Conservation (phyloP, 64 coral and sea anemone species). For the Dendronephthya gigantea region DNA sequence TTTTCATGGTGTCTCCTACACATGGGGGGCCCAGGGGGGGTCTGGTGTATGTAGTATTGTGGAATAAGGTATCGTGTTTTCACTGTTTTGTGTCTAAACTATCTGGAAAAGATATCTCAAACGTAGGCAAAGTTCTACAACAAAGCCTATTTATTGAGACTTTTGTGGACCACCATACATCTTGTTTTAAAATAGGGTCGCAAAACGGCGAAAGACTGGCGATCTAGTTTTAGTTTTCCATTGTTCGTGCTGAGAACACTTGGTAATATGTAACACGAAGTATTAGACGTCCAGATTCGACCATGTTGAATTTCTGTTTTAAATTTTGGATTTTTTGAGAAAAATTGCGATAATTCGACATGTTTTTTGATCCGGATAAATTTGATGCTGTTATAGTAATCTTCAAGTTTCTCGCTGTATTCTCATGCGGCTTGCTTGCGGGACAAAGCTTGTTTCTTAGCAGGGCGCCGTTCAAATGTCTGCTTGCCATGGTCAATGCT, state of each 20-base stretch:
- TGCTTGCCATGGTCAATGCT: background rate
- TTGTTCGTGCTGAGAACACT: background rate
- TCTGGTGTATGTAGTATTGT: too few relatives aligned
- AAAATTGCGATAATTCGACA: background rate
- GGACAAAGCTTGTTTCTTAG: background rate
- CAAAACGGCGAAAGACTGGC: background rate
- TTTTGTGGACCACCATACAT: background rate
- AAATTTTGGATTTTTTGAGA: background rate
- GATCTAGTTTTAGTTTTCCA: too few relatives aligned
- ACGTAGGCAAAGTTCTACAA: too few relatives aligned
- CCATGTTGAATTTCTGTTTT: background rate
- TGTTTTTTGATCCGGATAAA: background rate
- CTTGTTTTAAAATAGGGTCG: background rate
- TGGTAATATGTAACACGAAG: background rate
- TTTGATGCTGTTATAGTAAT: background rate
- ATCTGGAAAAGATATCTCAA: too few relatives aligned
- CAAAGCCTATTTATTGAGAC: too few relatives aligned
- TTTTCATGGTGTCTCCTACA: background rate
- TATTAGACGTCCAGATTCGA: background rate
- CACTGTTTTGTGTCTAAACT: too few relatives aligned
- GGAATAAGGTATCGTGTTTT: too few relatives aligned
- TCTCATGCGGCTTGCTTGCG: background rate
- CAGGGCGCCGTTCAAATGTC: background rate
- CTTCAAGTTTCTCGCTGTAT: background rate
- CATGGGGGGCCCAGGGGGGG: too few relatives aligned